Evolutionary conservation across 2,888 invertebrate species (phyloP).

Genomic region (Coleophora flavipennella): DNA sequence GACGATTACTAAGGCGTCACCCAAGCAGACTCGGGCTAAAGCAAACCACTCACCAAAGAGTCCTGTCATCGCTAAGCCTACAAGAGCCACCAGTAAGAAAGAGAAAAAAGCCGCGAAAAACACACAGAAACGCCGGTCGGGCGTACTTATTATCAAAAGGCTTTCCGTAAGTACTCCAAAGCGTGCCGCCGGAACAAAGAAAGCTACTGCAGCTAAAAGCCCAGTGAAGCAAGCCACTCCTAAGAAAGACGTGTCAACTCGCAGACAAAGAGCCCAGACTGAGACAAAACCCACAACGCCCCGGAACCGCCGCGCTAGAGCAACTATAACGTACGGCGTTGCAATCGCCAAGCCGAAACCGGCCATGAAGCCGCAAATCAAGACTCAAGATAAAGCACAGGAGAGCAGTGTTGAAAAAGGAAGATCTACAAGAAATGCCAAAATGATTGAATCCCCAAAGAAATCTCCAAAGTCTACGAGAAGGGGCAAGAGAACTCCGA

Average conservation of each 20-base stretch:
- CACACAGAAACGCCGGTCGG: constrained; percentile 25
- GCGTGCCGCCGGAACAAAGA: constrained; percentile 5
- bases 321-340: constrained; percentile 19
- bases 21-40: constrained; percentile 16
- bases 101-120: constrained; percentile 4
- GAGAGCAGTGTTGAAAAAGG: neutral
- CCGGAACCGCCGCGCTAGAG: constrained; percentile 28
- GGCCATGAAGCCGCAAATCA: constrained; percentile 25
- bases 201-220: constrained; percentile 1
- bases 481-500: constrained; percentile 9
- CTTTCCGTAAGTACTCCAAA: constrained; percentile 30
- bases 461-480: constrained; percentile 13
- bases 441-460: constrained; percentile 22
- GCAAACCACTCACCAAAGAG: neutral
- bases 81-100: constrained; percentile 9
- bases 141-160: constrained; percentile 38
- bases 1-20: constrained; percentile 8
- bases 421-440: neutral
- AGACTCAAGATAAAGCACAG: neutral
- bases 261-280: constrained; percentile 10
- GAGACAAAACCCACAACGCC: constrained; percentile 20
- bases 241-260: constrained; percentile 20
- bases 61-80: constrained; percentile 3
- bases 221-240: constrained; percentile 13
- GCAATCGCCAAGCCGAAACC: constrained; percentile 35